These are phyloP conservation scores for Monochamus alternatus DNA, from an alignment of 2,888 invertebrate genomes.

Conservation along the genomic window DNA sequence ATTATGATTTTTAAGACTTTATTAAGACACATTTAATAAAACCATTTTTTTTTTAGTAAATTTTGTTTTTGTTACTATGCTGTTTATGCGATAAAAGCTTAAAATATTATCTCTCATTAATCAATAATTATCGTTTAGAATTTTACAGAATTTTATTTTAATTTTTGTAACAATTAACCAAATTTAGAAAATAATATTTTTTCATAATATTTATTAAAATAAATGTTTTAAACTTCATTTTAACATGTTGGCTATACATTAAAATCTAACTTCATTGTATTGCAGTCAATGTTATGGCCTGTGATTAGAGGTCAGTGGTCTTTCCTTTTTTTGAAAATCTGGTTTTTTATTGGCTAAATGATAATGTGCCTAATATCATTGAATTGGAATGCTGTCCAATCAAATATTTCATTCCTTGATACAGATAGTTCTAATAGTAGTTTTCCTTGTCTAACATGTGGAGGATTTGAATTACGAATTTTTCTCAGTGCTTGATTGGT, in stretches of 20 bases:
- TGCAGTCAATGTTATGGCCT: no score
- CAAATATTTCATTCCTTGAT: background rate
- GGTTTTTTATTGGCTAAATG: background rate
- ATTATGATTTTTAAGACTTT: slow-evolving; percentile 12
- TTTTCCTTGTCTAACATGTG: background rate
- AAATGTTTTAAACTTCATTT: background rate
- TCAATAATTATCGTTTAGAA: background rate
- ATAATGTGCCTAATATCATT: background rate
- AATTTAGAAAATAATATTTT: background rate
- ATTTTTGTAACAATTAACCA: no score
- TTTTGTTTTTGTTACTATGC: slow-evolving; percentile 39
- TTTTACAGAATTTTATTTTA: no score
- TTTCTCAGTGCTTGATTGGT: background rate
- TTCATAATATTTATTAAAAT: background rate
- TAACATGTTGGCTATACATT: no score
- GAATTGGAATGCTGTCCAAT: background rate
- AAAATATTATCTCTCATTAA: background rate
- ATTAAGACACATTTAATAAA: slow-evolving; percentile 2
- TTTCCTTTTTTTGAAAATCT: no score
- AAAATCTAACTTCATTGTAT: no score
- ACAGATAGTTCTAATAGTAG: background rate
- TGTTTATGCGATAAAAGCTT: slow-evolving; percentile 25
- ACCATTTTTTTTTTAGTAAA: slow-evolving; percentile 30
- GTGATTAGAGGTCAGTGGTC: no score
- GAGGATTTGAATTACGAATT: no score